Base-by-base conservation (phyloP, 2,113 vertebrate species). In the Marmota flaviventris region DNA sequence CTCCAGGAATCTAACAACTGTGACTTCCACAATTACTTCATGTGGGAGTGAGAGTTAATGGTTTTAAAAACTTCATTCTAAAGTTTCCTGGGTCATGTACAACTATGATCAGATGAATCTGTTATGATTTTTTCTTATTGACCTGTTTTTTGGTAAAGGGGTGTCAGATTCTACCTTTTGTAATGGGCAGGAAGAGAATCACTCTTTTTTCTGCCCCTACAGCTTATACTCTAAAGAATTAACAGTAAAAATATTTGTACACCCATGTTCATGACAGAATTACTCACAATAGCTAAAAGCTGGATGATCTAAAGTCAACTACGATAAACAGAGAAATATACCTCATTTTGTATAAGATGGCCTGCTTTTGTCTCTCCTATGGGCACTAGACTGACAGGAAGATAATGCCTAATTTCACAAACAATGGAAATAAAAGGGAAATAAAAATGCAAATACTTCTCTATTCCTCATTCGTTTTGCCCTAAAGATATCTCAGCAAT, bases 11-110 rank as follows among this genome's bases (percentile, higher is more conserved):
- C 45, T 85, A 13, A 53, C 42, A 53, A 69, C 34, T 61, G 42
- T 76, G 65, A 75, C 73, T 72, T 72, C 63, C 56, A 85, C 29
- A 11, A n/a, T 39, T 58, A 69, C 39, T 53, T 81, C 37, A 17
- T 42, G 32, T 73, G 67, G 14, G 20, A 79, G 25, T 96, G 37
- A 89, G 69, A 87, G 56, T 25, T 89, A 78, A 56, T 95, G 65
- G 14, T 20, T 73, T 79, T 63, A 72, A 56, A 45, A 45, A 45
- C 37, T 89, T 63, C 37, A 63, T n/a, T n/a, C 58, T 65, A 32
- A 78, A 78, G 39, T 24, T 39, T 42, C 53, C 58, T 6, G 39
- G n/a, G 39, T 32, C 27, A 8, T 48, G 13, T 25, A n/a, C 48
- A 89, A 63, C 56, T 77, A 69, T 65, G 73, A 78, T 34, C 20